A percentile compares a stretch with the other conserved stretches of the same genome.
phyloP scores from a whole-genome alignment of 1,140 invertebrate species.

The Trichoplusia ni region DNA sequence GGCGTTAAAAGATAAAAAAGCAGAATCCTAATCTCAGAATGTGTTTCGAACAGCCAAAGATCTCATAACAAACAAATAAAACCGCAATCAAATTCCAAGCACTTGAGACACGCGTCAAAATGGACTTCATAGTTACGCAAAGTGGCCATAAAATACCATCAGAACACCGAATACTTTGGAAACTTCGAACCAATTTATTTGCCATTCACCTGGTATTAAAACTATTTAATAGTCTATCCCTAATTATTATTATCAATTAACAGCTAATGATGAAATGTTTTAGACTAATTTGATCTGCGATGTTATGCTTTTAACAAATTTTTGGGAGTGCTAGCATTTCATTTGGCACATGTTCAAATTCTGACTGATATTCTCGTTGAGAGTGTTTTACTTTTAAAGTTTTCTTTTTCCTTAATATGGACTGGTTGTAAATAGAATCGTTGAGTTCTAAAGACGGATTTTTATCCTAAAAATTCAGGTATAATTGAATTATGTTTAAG shows the following conservation, averaged over 20 bases:
- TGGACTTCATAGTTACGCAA: background rate
- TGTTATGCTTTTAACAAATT: slow-evolving; percentile 14
- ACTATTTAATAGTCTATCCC: background rate
- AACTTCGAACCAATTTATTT: background rate
- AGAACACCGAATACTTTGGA: background rate
- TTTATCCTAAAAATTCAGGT: too few relatives aligned
- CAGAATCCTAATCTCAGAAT: background rate
- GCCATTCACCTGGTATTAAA: background rate
- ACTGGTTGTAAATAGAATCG: too few relatives aligned
- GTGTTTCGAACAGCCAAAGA: background rate
- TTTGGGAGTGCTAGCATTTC: background rate
- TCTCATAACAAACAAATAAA: background rate
- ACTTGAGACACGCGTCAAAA: background rate
- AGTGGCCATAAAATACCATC: background rate
- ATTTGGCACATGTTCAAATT: slow-evolving; percentile 17
- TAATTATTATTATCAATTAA: slow-evolving; percentile 24
- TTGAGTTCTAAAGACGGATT: too few relatives aligned
- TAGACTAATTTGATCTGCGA: background rate
- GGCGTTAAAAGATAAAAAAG: too few relatives aligned
- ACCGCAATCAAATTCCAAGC: slow-evolving; percentile 6
- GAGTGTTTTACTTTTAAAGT: background rate
- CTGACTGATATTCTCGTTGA: background rate
- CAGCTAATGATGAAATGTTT: background rate
- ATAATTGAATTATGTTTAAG: too few relatives aligned
- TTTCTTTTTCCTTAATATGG: background rate